Base-by-base conservation (phyloP, 2,888 invertebrate genomes). In the Ennomos erosarius region DNA sequence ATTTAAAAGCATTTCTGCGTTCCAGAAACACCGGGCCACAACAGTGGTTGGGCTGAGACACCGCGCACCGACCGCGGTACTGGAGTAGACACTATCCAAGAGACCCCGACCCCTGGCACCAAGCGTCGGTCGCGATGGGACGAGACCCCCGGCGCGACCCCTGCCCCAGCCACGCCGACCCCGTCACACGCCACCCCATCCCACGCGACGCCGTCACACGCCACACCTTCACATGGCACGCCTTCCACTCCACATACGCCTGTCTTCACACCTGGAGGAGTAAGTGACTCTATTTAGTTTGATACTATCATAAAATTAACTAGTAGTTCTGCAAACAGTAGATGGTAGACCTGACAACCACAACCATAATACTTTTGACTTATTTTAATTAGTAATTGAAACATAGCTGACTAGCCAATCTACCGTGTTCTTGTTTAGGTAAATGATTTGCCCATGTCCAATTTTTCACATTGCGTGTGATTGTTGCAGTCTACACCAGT, bases 41-140 rank as follows among this genome's bases (percentile, higher is more conserved):
- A 95, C 67, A 98, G 98, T 80, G 99, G 99, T 1, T 99, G 99
- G 99, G 99, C 99, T 11, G 99, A 99, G 90, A 99, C 99, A 0
- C 99, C 99, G 0, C 96, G 98, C 63, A 98, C 99, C 0, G 99
- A 99, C 83, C 95, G 99, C 55, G 95, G 96, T 4, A 94, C 94
- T 0, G 95, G 95, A 10, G 93, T 95, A 10, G 96, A 97, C 75
- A 91, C 96, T 11, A 96, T 97, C 51, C 96, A 98, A 76, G 98
- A 98, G 85, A 98, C 98, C 0, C 98, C 99, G 0, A 99, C 99
- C 0, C 98, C 99, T 0, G 97, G 98, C 36, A 98, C 98, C 52
- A 99, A 99, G 87, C 94, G 99, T 0, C 95, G 99, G 55, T 98
- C 99, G 57, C 95, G 99, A 64, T 99, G 99, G 99, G 99, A 99